Base-by-base conservation (phyloP, 2,113 vertebrate genomes). In the Atherinomorus stipes region DNA sequence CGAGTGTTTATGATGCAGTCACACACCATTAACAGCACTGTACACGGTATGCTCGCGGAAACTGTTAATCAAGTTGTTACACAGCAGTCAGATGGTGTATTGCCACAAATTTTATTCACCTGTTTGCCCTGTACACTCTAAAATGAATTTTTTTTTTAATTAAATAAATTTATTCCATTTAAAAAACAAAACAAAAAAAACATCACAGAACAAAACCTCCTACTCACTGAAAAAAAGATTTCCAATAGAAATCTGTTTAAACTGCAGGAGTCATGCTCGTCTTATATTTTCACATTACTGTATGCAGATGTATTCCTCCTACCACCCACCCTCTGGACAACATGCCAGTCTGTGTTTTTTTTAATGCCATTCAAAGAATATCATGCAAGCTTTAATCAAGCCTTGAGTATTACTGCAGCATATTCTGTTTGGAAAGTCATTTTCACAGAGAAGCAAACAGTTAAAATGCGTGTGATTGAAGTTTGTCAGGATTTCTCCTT, bases 281-380 rank as follows among this genome's bases (percentile, higher is more conserved):
- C 64, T 75, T 70, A 37, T 61, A 87, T 82, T 75, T 84, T 85
- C 49, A 56, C 67, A 80, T 86, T 70, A 70, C 58, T 51, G 76
- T 81, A 82, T 89, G 81, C 83, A 90, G 87, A 92, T 91, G 75
- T 71, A 84, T 77, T 90, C 81, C 68, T 85, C 66, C 78, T 77
- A 68, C 85, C 78, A 66, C 84, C 84, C 85, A 92, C 76, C 72
- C 64, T 54, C 52, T 84, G 84, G 69, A 81, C 82, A 62, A 86
- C 50, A 75, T 75, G 72, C 76, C 73, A 68, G 54, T 53, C 57
- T 65, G 62, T 79, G 61, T 80, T 76, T 89, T 62, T 71, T 68
- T 62, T 51, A 10, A 28, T 53, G 63, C 72, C 45, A 78, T 88
- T 88, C 71, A 86, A 86, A 28, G 40, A 70, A 59, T 52, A 70